Evolutionary conservation across 53 echinoderm and acorn worm species (phyloP), one percentile per base, ranked within the genome.

Genomic region (Pentamera pediparva): DNA sequence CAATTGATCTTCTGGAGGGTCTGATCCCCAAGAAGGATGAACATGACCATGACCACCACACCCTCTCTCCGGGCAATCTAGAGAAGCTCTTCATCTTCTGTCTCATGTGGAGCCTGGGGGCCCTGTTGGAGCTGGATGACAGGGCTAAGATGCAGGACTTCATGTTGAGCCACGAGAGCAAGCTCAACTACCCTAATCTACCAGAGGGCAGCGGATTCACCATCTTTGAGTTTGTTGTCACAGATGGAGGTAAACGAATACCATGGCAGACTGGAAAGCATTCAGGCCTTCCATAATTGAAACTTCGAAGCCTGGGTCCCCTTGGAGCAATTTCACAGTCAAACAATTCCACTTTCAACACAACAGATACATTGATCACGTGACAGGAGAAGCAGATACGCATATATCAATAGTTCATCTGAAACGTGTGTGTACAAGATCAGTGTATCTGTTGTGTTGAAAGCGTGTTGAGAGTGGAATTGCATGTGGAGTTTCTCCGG

Each of bases 81-180:
- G 98, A 98, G 83, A 98, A 92, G 54, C 88, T 98, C 55, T 98
- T 89, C 81, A 98, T 98, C 79, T 98, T 98, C 61, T 79, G 91
- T 6, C 35, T 98, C 26, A 98, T 92, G 98, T 98, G 98, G 98
- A 98, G 98, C 63, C 81, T 98, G 37, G 98, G 98, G 20, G 86
- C 98, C 26, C 74, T 98, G 19, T 81, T 98, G 52, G 98, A 98
- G 81, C 72, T 98, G 57, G 98, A 98, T 8, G 91, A 98, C 80
- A 76, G 98, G 22, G 83, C 74, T 27, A 88, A 77, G 83, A 98
- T 98, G 98, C 83, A 98, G 65, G 78, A 78, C 5, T 98, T 89
- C 70, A 91, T 98, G 86, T n/a, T 83, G 27, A 65, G 56, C n/a
- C 98, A 98, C 74, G 84, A 81, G 39, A 98, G 98, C 72, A 62